A percentile compares a stretch with the other conserved stretches of the same genome.
phyloP scores from a whole-genome alignment of 2,113 vertebrate species.

The Brachionichthys hirsutus region DNA sequence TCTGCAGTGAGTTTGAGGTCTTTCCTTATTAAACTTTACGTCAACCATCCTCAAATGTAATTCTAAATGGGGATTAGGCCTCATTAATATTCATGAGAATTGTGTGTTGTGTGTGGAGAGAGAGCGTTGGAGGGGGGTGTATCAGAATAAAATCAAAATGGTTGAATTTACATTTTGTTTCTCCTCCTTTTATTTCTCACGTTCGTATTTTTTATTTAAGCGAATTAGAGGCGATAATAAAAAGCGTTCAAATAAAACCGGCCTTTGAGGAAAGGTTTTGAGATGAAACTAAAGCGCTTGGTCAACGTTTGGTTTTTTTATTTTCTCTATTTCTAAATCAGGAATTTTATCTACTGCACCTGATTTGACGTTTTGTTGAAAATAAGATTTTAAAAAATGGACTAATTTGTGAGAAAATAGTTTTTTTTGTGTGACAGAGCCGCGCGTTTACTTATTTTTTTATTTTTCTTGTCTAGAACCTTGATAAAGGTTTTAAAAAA shows the following conservation, averaged over 20 bases:
- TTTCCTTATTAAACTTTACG: slow-evolving; percentile 79
- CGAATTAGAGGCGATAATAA: not conserved
- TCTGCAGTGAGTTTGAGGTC: slow-evolving; percentile 67
- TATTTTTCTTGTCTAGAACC: too few relatives aligned
- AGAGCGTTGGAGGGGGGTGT: slow-evolving; percentile 13
- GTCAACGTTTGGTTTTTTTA: too few relatives aligned
- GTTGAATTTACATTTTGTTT: slow-evolving; percentile 65
- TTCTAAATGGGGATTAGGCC: slow-evolving; percentile 82
- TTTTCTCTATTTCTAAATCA: too few relatives aligned
- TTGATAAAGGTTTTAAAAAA: too few relatives aligned
- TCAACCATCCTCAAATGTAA: slow-evolving; percentile 81
- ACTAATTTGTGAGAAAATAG: too few relatives aligned
- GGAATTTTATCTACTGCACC: too few relatives aligned
- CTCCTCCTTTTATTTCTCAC: slow-evolving; percentile 14
- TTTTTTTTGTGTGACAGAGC: too few relatives aligned
- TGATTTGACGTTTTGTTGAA: too few relatives aligned
- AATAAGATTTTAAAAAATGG: too few relatives aligned
- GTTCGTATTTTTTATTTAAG: not conserved
- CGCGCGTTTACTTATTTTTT: too few relatives aligned
- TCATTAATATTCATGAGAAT: slow-evolving; percentile 82
- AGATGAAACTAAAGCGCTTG: not conserved
- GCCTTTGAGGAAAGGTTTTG: not conserved
- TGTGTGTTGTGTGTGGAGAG: slow-evolving; percentile 35
- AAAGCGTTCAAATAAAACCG: not conserved
- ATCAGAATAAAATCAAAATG: slow-evolving; percentile 70